Percentiles rank a stretch among this genome's conserved stretches.
Evolutionary conservation across 2,888 invertebrate species (phyloP).

Genomic region (Cordylochernes scorpioides): DNA sequence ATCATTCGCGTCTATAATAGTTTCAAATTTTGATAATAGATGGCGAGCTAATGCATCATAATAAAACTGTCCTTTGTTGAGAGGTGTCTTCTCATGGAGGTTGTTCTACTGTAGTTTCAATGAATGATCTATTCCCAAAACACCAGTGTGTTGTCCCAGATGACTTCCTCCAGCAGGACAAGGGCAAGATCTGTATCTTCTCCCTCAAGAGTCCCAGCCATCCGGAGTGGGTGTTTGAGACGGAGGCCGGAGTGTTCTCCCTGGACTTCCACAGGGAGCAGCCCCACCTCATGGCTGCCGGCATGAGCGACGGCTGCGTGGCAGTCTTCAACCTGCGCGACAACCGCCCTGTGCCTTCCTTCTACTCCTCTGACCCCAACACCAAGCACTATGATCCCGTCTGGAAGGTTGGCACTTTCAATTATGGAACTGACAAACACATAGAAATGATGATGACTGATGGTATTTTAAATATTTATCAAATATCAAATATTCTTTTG

Average conservation of each 20-base stretch:
- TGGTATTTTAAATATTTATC: no score
- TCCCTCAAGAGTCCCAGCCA: constrained; percentile 78
- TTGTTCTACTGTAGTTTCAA: no score
- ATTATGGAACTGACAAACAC: no score
- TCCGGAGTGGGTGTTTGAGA: constrained; percentile 58
- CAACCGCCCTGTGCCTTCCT: constrained; percentile 27
- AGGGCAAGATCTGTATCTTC: constrained; percentile 58
- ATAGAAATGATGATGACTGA: no score
- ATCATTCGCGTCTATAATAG: no score
- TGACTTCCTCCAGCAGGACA: constrained; percentile 53
- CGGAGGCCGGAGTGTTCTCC: constrained; percentile 61
- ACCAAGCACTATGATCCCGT: constrained; percentile 68
- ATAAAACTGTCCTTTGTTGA: no score
- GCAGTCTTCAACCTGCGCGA: constrained; percentile 52
- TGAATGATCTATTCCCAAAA: no score
- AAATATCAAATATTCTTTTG: no score
- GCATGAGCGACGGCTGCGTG: constrained; percentile 54
- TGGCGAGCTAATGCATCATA: no score
- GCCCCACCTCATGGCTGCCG: constrained; percentile 58
- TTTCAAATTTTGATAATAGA: no score
- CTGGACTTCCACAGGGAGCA: constrained; percentile 44
- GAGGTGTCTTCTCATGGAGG: no score
- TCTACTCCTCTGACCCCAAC: constrained; percentile 32
- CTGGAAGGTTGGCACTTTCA: constrained; percentile 56
- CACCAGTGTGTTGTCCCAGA: no score